Evolutionary conservation across 1,140 invertebrate genomes (phyloP).

Genomic region (Nymphalis io): DNA sequence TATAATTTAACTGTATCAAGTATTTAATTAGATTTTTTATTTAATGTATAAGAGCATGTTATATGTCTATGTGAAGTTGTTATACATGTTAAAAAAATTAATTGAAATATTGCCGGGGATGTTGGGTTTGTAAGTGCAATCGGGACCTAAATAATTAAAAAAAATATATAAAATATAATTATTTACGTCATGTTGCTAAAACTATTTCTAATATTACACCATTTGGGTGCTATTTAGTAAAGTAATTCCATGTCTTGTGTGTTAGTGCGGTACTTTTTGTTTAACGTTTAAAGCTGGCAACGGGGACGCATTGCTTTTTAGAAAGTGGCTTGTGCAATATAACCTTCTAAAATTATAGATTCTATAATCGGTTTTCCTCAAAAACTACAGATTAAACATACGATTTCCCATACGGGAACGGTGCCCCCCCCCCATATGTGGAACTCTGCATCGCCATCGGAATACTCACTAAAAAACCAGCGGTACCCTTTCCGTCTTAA

Average conservation of each 20-base stretch:
- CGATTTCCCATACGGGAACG: too few relatives aligned
- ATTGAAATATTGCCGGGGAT: conserved; percentile 27
- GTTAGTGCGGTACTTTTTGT: conserved; percentile 41
- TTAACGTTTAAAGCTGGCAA: conserved; percentile 31
- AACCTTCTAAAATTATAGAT: conserved; percentile 8
- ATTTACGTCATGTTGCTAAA: conserved; percentile 63
- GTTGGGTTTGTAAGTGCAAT: conserved; percentile 32
- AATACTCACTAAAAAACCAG: too few relatives aligned
- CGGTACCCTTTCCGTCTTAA: too few relatives aligned
- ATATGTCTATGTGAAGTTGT: conserved; percentile 11
- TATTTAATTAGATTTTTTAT: background rate
- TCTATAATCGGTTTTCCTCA: background rate
- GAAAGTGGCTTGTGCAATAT: conserved; percentile 31
- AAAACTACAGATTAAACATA: too few relatives aligned
- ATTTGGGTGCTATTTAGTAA: conserved; percentile 61
- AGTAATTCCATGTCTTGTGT: conserved; percentile 42
- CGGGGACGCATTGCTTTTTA: conserved; percentile 12
- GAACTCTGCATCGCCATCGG: too few relatives aligned
- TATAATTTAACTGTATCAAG: background rate
- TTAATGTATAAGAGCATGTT: background rate
- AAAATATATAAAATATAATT: conserved; percentile 43
- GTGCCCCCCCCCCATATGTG: too few relatives aligned
- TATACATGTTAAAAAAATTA: conserved; percentile 6
- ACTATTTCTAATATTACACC: conserved; percentile 58
- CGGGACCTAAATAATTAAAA: conserved; percentile 45